Evolutionary conservation across 1,140 invertebrate genomes (phyloP).

Genomic region (Marisa cornuarietis): DNA sequence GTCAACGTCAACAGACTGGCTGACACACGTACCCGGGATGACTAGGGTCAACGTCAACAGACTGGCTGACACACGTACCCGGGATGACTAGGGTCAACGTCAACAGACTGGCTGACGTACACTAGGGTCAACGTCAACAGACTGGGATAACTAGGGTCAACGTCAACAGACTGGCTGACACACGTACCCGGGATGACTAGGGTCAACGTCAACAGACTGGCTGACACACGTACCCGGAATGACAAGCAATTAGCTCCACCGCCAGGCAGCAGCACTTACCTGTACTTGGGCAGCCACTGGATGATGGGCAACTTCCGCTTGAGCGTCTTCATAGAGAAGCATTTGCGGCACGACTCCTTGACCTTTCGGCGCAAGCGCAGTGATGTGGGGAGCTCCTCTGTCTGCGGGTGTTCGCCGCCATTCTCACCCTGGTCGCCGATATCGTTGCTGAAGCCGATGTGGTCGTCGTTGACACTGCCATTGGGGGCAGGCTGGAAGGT

Average conservation of each 20-base stretch:
- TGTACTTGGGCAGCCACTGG: constrained; percentile 57
- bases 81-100: too few relatives aligned
- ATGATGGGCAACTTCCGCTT: constrained; percentile 52
- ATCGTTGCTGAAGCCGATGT: background rate
- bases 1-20: too few relatives aligned
- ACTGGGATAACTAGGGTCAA: too few relatives aligned
- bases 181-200: too few relatives aligned
- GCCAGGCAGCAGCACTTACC: constrained; percentile 32
- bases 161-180: too few relatives aligned
- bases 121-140: too few relatives aligned
- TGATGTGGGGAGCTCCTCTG: background rate
- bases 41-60: too few relatives aligned
- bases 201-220: too few relatives aligned
- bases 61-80: too few relatives aligned
- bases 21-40: too few relatives aligned
- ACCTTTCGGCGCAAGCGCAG: constrained; percentile 19
- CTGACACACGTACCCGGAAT: too few relatives aligned
- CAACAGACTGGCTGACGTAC: too few relatives aligned
- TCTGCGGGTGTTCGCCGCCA: background rate
- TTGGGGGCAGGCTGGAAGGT: constrained; percentile 14
- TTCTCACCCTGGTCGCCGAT: background rate
- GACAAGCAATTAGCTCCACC: background rate
- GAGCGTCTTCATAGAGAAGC: constrained; percentile 40
- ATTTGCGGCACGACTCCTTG: constrained; percentile 31
- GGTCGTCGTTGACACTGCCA: constrained; percentile 16